phyloP scores from a whole-genome alignment of 1,140 invertebrate genomes.

The Helicoverpa zea region DNA sequence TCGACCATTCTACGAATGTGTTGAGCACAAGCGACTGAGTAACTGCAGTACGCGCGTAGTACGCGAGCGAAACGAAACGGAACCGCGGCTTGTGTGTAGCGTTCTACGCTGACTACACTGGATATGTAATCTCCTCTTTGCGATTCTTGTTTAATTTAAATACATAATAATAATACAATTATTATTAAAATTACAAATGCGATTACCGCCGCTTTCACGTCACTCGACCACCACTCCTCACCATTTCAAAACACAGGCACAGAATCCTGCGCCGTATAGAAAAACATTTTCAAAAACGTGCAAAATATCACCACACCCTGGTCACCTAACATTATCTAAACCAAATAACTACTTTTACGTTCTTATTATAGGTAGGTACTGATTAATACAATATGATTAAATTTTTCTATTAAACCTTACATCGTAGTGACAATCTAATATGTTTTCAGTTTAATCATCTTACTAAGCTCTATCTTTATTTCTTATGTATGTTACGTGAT shows the following conservation, averaged over 20 bases:
- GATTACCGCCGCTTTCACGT: slow-evolving; percentile 70
- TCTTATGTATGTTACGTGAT: slow-evolving; percentile 79
- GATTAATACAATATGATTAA: slow-evolving; percentile 80
- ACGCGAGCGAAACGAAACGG: slow-evolving; percentile 8
- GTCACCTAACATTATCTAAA: slow-evolving; percentile 86
- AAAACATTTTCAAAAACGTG: slow-evolving; percentile 86
- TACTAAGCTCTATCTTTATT: slow-evolving; percentile 86
- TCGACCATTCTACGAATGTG: slow-evolving; percentile 55
- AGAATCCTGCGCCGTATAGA: slow-evolving; percentile 76
- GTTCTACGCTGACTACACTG: slow-evolving; percentile 75
- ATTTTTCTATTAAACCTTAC: slow-evolving; percentile 81
- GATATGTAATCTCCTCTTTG: slow-evolving; percentile 84
- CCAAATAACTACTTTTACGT: slow-evolving; percentile 82
- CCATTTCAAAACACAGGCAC: slow-evolving; percentile 74
- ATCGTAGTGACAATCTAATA: slow-evolving; percentile 78
- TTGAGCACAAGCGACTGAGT: slow-evolving; percentile 67
- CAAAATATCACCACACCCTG: slow-evolving; percentile 87
- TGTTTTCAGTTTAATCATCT: slow-evolving; percentile 80
- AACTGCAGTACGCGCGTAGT: slow-evolving; percentile 3
- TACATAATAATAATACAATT: slow-evolving; percentile 67
- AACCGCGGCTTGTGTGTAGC: slow-evolving; percentile 72
- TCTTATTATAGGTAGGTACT: slow-evolving; percentile 75
- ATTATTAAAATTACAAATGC: slow-evolving; percentile 76
- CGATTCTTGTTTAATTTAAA: slow-evolving; percentile 73
- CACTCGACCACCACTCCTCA: slow-evolving; percentile 69